Base-by-base conservation (phyloP, 2,888 invertebrate species). In the Coelopa pilipes region DNA sequence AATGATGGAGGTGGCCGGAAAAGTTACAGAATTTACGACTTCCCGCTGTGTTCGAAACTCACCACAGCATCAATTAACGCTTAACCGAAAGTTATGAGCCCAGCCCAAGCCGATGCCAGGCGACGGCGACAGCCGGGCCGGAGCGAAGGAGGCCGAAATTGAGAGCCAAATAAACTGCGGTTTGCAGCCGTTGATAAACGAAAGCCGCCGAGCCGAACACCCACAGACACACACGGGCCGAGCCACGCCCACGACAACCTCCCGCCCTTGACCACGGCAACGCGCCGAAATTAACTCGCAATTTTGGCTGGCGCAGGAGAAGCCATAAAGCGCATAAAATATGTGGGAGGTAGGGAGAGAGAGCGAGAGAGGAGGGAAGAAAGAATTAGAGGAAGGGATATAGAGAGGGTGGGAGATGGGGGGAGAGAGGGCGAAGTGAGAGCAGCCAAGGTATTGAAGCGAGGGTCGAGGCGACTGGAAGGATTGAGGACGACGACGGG, bases 41-140 rank as follows among this genome's bases (percentile, higher is more conserved):
- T 45, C 13, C n/a, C 34, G 34, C 24, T 15, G 62, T 62, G 24
- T 34, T 55, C 34, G 17, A 67, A 67, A 45, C 60, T 70, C 49
- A 70, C 70, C 70, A 47, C 70, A 70, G 49, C 59, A 70, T 24
- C 49, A 70, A 70, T 60, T 60, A 70, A 70, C 47, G 49, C 15
- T 60, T 47, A 60, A 70, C 60, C 47, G n/a, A 70, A 59, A 70
- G 24, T 70, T 60, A 70, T 59, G 70, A 60, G 47, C 59, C 12
- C 49, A 13, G 17, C 24, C 59, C 12, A 24, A 13, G 17, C 24
- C 24, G 45, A n/a, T 62, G 45, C 10, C 45, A n/a, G 21, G 2
- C 21, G 19, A 53, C n/a, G 15, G 1, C 62, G 5, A 13, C 45
- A 15, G 34, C 24, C 62, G 45, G 17, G 57, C 24, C 19, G 1